Base-by-base conservation (phyloP, 2,888 invertebrate genomes). In the Amblyteles armatorius region DNA sequence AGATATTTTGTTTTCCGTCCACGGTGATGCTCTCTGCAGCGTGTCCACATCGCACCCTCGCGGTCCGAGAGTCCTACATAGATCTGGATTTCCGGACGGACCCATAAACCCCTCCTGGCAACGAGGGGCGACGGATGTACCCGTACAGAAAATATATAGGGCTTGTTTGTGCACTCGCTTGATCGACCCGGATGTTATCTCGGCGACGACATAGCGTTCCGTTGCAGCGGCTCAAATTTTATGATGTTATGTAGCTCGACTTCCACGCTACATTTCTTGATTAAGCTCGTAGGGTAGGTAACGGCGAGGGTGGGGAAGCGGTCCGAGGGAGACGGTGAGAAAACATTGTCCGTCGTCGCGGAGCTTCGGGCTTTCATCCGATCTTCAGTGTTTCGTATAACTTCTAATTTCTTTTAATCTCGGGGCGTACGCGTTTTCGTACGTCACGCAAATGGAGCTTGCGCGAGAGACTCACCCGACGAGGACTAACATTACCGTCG, bases 1-100 rank as follows among this genome's bases (percentile, higher is more conserved):
- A 60, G 29, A 74, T 79, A 71, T 76, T 79, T 65, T 67, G 63
- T 69, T 83, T 73, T 68, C 65, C 60, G 36, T 7, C n/a, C 65
- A 50, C 60, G 29, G 44, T 55, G 55, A 33, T 40, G 67, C 71
- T 77, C 52, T 55, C 55, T 77, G 52, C 19, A 9, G 29, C 7
- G 50, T n/a, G n/a, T 26, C 33, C 26, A 48, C 19, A 36, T 50
- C 26, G 48, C 22, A 48, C 11, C 7, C 55, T 19, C 7, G 9
- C 19, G 22, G 9, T 22, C 9, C 55, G n/a, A 55, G 19, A 57
- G 4, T 26, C 57, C 5, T 9, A 19, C 4, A 60, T 60, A 9
- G 63, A 63, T 16, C 63, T 29, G 29, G 6, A 63, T 63, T 63
- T 7, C 11, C 13, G 29, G 63, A 26, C 11, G 26, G 11, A 57